These are phyloP conservation scores for Nansenia antarctica DNA, from an alignment of 2,113 vertebrate genomes.

Conservation along the genomic window DNA sequence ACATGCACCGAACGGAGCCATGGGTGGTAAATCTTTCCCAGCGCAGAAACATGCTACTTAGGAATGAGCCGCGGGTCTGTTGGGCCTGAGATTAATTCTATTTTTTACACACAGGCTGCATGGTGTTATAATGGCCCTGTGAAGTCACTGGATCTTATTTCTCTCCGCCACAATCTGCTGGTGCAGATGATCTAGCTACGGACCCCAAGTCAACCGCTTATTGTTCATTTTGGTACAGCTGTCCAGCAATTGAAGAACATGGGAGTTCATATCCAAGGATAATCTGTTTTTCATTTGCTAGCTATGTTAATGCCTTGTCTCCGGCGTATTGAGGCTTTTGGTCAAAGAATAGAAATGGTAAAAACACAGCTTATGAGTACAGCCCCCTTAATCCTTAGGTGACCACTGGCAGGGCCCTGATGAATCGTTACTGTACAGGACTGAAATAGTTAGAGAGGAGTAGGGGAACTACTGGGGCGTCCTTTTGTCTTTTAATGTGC, in stretches of 20 bases:
- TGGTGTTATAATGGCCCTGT: slow-evolving; percentile 40
- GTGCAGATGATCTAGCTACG: slow-evolving; percentile 51
- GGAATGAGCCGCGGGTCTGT: slow-evolving; percentile 37
- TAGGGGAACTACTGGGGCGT: slow-evolving; percentile 40
- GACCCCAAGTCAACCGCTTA: slow-evolving; percentile 52
- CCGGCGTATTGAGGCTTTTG: slow-evolving; percentile 66
- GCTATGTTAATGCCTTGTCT: slow-evolving; percentile 71
- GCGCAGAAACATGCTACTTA: slow-evolving; percentile 46
- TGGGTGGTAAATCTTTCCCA: slow-evolving; percentile 71
- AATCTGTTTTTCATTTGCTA: slow-evolving; percentile 73
- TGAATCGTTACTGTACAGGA: slow-evolving; percentile 60
- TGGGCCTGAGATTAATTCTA: slow-evolving; percentile 61
- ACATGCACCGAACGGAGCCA: slow-evolving; percentile 53
- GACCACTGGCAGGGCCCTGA: slow-evolving; percentile 59
- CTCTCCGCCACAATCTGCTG: slow-evolving; percentile 57
- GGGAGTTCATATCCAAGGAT: slow-evolving; percentile 75
- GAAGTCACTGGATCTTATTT: slow-evolving; percentile 56
- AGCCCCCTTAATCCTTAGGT: slow-evolving; percentile 64
- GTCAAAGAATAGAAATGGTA: slow-evolving; percentile 61
- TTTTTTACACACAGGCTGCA: slow-evolving; percentile 35
- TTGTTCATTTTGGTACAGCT: slow-evolving; percentile 64
- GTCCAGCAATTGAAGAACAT: slow-evolving; percentile 63
- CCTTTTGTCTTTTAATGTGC: slow-evolving; percentile 63
- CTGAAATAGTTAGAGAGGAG: slow-evolving; percentile 56
- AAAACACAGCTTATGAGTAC: slow-evolving; percentile 45